Base-by-base conservation (phyloP, 2,113 vertebrate genomes). In the Labrus mixtus region DNA sequence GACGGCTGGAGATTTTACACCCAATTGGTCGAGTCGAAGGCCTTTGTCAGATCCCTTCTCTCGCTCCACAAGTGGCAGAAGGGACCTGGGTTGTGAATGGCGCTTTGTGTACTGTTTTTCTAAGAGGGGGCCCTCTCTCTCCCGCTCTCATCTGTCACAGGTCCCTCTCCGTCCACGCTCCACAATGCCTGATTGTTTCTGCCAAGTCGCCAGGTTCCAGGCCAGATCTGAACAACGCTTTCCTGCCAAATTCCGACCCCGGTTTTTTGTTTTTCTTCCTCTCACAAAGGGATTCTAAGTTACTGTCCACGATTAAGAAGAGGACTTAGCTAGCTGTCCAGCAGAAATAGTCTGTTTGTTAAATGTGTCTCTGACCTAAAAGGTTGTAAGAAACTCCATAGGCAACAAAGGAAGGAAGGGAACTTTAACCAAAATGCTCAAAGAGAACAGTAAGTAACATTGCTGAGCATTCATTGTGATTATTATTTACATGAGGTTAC, bases 181-280 rank as follows among this genome's bases (percentile, higher is more conserved):
- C 96, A 98, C 97, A 98, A 98, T 97, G 96, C 94, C 94, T 93
- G 95, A 97, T 97, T 98, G 96, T 98, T 97, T 96, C 95, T 95
- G 95, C 95, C 96, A 95, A 97, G 96, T 89, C 95, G 95, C 96
- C 97, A 97, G 96, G 96, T 97, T 97, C 96, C 96, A 96, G 95
- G 96, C 96, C 96, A 97, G 96, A 97, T 96, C 95, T 94, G 94
- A 96, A 95, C 96, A 95, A 95, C 96, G 92, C 96, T 97, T 96
- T 96, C 94, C 95, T 97, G 96, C 96, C 97, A 98, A 97, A 97
- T 97, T 96, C 96, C 95, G 88, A 96, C 96, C 96, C 96, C 92
- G 94, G 94, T 96, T 96, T 51, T 96, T 96, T 92, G 13, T 76
- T 96, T 97, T 95, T 95, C 95, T 94, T 96, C 94, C 94, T 84